Base-by-base conservation (phyloP, 92 coral and sea anemone genomes). In the Virgularia gustaviana region DNA sequence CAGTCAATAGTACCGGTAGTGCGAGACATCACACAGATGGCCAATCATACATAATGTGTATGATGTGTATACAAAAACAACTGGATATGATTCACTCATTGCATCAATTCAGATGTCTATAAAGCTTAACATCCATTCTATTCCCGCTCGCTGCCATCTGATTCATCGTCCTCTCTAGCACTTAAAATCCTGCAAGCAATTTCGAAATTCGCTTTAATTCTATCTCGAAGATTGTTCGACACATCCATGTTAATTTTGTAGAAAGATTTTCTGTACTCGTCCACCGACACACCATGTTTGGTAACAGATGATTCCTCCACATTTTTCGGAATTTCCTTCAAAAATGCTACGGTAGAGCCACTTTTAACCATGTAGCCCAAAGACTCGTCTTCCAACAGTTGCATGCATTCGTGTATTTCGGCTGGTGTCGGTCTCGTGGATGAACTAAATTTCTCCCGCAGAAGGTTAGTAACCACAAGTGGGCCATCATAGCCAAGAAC, bases 371-470 rank as follows among this genome's bases (percentile, higher is more conserved):
- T 43, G 18, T 27, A 31, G 38, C 65, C 65, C 39, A 59, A 31
- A 31, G 4, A 59, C 1, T 59, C 65, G 2, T 28, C 28, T 36
- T 62, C 47, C 11, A 62, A 31, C 15, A 27, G 4, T 36, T 33
- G 47, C 70, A 62, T 62, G 25, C 47, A 35, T 6, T 62, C 70
- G 18, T 23, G 70, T 4, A 62, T 49, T 31, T 62, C 70, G 25
- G 36, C 32, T 3, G 65, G n/a, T 25, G 65, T 58, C 33, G 65
- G 65, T 29, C 65, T 2, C 7, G 36, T 62, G 2, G 8, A 16
- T 11, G 70, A 62, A 49, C 70, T 62, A 49, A 62, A 62, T 36
- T 36, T 62, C 25, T 62, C 70, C 9, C 70, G 36, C 24, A 62
- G 28, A 18, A 63, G 25, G 16, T 63, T 63, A 1, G 49, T 18